Conservation (phyloP, 2,113 vertebrate genomes). For the Halichoeres trimaculatus region DNA sequence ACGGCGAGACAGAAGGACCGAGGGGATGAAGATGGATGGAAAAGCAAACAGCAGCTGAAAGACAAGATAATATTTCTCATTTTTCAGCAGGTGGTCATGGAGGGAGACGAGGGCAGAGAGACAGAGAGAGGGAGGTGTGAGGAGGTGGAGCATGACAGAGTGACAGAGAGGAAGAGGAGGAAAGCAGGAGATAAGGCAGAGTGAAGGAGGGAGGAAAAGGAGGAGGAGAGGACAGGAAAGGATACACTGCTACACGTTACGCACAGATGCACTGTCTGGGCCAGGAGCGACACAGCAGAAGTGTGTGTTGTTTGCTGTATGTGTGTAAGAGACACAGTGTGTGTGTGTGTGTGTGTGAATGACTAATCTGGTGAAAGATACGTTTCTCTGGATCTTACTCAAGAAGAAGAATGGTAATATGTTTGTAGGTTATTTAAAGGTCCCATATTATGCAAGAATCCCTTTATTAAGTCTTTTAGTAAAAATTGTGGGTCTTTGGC, state of each 20-base stretch:
- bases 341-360: neutral
- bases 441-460: too few relatives aligned
- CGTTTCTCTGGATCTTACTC: too few relatives aligned
- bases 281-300: slow-evolving; percentile 15
- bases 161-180: slow-evolving; percentile 58
- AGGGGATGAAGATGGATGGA: slow-evolving; percentile 61
- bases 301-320: slow-evolving; percentile 4
- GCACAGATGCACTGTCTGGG: slow-evolving; percentile 45
- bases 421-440: too few relatives aligned
- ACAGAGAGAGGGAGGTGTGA: slow-evolving; percentile 1
- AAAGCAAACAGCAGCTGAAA: slow-evolving; percentile 64
- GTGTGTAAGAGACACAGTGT: neutral
- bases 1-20: slow-evolving; percentile 11
- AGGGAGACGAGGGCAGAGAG: neutral
- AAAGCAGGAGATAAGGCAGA: slow-evolving; percentile 61
- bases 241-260: slow-evolving; percentile 49
- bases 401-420: too few relatives aligned
- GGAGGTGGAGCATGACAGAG: slow-evolving; percentile 63
- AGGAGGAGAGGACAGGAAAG: slow-evolving; percentile 53
- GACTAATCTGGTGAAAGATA: too few relatives aligned
- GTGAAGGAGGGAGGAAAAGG: slow-evolving; percentile 16
- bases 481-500: too few relatives aligned
- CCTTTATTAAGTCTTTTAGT: too few relatives aligned
- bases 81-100: slow-evolving; percentile 56
- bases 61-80: slow-evolving; percentile 66